Conservation (phyloP, 2,888 invertebrate species). For the Rhingia rostrata region DNA sequence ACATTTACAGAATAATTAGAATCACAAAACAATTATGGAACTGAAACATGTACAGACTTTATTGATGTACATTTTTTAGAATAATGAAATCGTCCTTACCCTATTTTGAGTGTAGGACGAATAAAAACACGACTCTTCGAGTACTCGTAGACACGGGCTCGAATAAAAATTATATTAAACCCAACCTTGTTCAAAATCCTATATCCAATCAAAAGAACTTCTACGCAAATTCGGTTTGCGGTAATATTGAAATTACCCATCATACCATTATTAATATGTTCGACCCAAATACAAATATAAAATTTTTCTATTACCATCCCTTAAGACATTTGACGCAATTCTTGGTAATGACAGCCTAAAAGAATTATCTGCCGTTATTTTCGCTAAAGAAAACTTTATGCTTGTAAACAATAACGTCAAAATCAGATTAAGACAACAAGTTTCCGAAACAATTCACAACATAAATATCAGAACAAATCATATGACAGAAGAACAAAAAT, state of each 20-base stretch:
- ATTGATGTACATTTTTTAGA: not conserved
- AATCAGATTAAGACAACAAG: not conserved
- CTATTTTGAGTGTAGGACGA: too few relatives aligned
- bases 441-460: not conserved
- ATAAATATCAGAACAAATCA: constrained; percentile 3
- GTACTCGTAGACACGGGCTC: too few relatives aligned
- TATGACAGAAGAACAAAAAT: constrained; percentile 27
- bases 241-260: too few relatives aligned
- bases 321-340: too few relatives aligned
- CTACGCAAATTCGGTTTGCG: too few relatives aligned
- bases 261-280: too few relatives aligned
- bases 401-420: not conserved
- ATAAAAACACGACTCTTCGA: constrained; percentile 17
- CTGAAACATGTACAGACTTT: not conserved
- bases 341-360: constrained; percentile 9
- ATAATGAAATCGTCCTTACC: not conserved
- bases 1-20: not conserved
- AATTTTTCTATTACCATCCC: too few relatives aligned
- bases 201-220: too few relatives aligned
- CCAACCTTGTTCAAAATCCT: too few relatives aligned
- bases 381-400: constrained; percentile 35
- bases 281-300: too few relatives aligned
- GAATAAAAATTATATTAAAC: not conserved
- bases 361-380: constrained; percentile 43
- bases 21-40: too few relatives aligned